Conservation (phyloP, 2,797 vertebrate genomes). For the Trichosurus vulpecula region DNA sequence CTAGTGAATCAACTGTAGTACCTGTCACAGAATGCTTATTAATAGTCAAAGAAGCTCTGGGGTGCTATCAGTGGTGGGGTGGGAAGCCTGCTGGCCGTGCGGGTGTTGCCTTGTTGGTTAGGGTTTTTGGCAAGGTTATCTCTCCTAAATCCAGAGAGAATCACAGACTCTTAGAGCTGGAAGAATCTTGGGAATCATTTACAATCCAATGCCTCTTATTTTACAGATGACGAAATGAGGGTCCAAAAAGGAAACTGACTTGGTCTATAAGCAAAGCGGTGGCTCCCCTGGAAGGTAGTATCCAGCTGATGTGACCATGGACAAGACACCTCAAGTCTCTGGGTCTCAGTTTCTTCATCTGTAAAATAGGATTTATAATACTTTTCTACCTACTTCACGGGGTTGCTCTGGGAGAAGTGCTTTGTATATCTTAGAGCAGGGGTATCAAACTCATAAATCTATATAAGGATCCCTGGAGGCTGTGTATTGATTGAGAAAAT, state of each 20-base stretch:
- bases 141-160: background rate
- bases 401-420: background rate
- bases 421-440: background rate
- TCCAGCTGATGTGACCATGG: background rate
- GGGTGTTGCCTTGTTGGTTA: background rate
- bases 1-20: background rate
- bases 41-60: background rate
- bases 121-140: background rate
- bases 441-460: background rate
- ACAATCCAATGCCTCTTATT: background rate
- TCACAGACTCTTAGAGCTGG: background rate
- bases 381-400: background rate
- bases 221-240: background rate
- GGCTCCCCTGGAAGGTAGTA: background rate
- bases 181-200: background rate
- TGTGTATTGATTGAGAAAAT: background rate
- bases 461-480: background rate
- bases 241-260: background rate
- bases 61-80: background rate
- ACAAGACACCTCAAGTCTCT: background rate
- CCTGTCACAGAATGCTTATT: background rate
- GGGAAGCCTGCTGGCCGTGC: background rate
- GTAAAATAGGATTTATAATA: background rate
- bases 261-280: background rate
- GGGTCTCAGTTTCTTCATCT: background rate